Conservation (phyloP, 2,888 invertebrate species). For the Aromia moschata region DNA sequence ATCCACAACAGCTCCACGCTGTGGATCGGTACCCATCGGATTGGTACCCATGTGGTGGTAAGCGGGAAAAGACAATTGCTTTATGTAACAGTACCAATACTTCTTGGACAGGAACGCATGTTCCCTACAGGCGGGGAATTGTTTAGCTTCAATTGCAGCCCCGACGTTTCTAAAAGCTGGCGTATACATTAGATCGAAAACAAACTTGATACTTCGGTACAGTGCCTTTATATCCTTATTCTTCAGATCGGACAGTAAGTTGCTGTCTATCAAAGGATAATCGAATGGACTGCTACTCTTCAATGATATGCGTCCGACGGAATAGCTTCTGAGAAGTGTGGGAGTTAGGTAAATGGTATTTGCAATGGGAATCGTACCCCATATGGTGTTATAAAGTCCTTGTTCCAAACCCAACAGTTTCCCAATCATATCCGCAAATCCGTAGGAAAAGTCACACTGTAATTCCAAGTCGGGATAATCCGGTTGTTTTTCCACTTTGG, state of each 20-base stretch:
- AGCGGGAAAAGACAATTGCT: constrained; percentile 51
- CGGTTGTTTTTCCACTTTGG: not conserved
- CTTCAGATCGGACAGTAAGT: constrained; percentile 68
- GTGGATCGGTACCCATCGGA: constrained; percentile 72
- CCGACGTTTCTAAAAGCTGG: constrained; percentile 65
- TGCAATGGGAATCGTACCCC: not conserved
- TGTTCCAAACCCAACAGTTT: not conserved
- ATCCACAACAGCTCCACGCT: constrained; percentile 70
- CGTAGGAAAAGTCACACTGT: not conserved
- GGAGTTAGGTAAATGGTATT: not conserved
- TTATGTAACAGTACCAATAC: constrained; percentile 73
- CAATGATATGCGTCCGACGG: constrained; percentile 70
- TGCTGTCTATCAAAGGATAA: constrained; percentile 71
- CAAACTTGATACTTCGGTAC: constrained; percentile 64
- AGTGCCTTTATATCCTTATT: constrained; percentile 64
- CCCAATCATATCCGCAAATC: not conserved
- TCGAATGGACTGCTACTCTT: constrained; percentile 41
- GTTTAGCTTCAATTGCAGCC: constrained; percentile 51
- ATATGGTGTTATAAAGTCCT: not conserved
- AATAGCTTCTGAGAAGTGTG: not conserved
- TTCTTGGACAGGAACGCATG: constrained; percentile 67
- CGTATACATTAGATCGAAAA: constrained; percentile 62
- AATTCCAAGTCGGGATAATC: not conserved
- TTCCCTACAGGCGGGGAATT: constrained; percentile 60
- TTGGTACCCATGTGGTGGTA: constrained; percentile 72